Conservation (phyloP, 2,113 vertebrate species). For the Sorex araneus region DNA sequence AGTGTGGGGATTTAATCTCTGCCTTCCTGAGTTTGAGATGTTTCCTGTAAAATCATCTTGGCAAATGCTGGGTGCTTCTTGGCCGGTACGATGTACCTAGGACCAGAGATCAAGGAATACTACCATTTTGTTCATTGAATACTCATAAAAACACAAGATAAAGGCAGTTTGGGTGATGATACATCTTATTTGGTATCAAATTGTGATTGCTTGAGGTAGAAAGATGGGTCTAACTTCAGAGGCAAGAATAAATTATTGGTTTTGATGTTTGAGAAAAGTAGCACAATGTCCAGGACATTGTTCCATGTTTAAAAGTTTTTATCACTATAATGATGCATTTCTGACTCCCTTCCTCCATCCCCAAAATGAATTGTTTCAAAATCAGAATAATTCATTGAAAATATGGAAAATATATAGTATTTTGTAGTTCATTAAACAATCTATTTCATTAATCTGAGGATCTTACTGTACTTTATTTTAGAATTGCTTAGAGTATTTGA, state of each 20-base stretch:
- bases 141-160: not conserved
- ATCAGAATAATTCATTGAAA: constrained; percentile 43
- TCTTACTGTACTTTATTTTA: constrained; percentile 41
- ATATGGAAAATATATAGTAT: constrained; percentile 19
- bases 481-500: constrained; percentile 45
- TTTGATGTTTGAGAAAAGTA: constrained; percentile 56
- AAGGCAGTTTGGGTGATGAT: not conserved
- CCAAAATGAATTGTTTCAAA: constrained; percentile 25
- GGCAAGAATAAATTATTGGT: constrained; percentile 29
- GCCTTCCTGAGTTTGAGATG: not conserved
- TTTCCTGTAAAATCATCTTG: not conserved
- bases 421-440: not conserved
- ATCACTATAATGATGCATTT: constrained; percentile 19
- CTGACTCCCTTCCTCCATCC: not conserved
- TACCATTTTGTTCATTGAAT: constrained; percentile 27
- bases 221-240: constrained; percentile 17
- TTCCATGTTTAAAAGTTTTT: constrained; percentile 24
- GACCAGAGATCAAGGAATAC: constrained; percentile 9
- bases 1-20: constrained; percentile 17
- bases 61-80: not conserved
- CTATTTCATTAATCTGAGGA: not conserved
- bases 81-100: constrained; percentile 13
- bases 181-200: constrained; percentile 4
- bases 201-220: not conserved
- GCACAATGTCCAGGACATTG: constrained; percentile 36